These are phyloP conservation scores for Masticophis lateralis DNA, from an alignment of 2,797 vertebrate genomes.

Conservation along the genomic window DNA sequence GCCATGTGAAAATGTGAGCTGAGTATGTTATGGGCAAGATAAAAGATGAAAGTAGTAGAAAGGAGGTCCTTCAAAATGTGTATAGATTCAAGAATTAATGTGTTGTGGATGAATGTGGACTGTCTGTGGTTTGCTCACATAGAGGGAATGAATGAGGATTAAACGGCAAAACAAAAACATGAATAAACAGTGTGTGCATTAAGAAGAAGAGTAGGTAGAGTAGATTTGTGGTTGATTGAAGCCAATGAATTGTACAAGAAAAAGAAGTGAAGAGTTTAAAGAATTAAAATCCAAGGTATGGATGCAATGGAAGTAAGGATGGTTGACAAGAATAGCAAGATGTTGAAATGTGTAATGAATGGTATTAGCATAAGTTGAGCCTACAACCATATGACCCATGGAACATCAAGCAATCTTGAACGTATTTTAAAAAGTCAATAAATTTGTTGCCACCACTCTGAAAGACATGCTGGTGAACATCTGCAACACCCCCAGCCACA, in stretches of 20 bases:
- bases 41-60: background rate
- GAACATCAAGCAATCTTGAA: background rate
- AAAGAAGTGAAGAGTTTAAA: background rate
- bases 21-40: background rate
- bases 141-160: background rate
- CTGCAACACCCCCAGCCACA: background rate
- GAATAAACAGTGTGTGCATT: background rate
- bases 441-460: background rate
- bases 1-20: background rate
- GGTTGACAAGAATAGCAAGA: background rate
- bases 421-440: background rate
- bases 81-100: background rate
- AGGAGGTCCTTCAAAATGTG: background rate
- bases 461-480: background rate
- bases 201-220: background rate
- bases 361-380: background rate
- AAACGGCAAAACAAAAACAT: background rate
- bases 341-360: background rate
- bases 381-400: background rate
- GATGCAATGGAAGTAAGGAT: background rate
- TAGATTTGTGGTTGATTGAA: background rate
- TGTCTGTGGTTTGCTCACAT: background rate
- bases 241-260: background rate
- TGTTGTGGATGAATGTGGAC: background rate
- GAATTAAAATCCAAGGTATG: background rate